Evolutionary conservation across 2,113 vertebrate genomes (phyloP), one percentile per base, ranked within the genome.

Genomic region (Chloebia gouldiae): DNA sequence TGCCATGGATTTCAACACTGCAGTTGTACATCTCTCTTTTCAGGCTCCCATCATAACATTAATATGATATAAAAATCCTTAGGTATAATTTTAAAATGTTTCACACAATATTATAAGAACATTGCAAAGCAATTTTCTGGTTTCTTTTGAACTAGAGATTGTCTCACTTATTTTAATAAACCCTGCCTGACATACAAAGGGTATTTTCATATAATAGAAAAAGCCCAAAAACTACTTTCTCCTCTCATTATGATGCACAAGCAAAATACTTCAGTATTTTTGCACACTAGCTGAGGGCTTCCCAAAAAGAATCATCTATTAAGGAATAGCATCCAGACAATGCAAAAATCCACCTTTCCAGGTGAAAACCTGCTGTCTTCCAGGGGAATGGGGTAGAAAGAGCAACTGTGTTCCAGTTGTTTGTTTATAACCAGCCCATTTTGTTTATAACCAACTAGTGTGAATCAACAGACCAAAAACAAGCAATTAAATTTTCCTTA

Each of bases 261-360:
- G 33, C 25, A 90, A 92, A 95, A 96, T 73, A 88, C 66, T 94
- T 80, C 47, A 81, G 78, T 54, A 91, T 64, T 53, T 64, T 42
- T n/a, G 47, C 47, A 42, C 31, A 64, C 14, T 37, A 64, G 18
- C 30, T 64, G 47, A n/a, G 31, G 5, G 8, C 4, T 72, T 5
- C 24, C 35, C 68, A 15, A 63, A 86, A 93, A 73, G 72, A 79
- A 94, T 72, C 1, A 31, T 22, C 75, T 95, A 13, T 84, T 87
- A 88, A 15, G 80, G 82, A 91, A 87, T 70, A 94, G 66, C 44
- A 60, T 16, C 39, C 56, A 95, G 90, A 69, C 66, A 81, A 76
- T 64, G 65, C 63, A 93, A 66, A 96, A 95, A 91, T 84, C 28
- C 66, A 92, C 77, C 53, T 96, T 70, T 96, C 44, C 81, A 71